Conservation (phyloP, 2,888 invertebrate genomes). For the Leuctra nigra region DNA sequence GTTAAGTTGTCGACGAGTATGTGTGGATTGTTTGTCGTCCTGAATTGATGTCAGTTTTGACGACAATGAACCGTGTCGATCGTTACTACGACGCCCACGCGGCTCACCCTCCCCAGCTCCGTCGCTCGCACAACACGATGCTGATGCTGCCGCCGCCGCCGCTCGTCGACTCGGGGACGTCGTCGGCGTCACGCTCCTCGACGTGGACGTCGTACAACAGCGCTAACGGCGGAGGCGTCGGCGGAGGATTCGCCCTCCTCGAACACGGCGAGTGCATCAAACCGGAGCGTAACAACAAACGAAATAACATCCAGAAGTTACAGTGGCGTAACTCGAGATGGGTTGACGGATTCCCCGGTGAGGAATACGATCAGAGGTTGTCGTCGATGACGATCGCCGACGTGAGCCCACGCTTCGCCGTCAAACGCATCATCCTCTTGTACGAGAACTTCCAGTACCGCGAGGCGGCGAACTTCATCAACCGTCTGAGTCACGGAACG, state of each 20-base stretch:
- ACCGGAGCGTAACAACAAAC: constrained; percentile 54
- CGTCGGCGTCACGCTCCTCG: constrained; percentile 14
- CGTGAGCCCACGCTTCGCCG: constrained; percentile 44
- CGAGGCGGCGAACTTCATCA: constrained; percentile 82
- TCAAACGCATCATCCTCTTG: constrained; percentile 59
- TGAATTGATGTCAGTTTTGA: too few relatives aligned
- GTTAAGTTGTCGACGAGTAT: too few relatives aligned
- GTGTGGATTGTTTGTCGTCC: too few relatives aligned
- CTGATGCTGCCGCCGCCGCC: constrained; percentile 29
- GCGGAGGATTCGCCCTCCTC: constrained; percentile 31
- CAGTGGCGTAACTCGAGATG: constrained; percentile 37
- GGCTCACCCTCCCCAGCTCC: constrained; percentile 26
- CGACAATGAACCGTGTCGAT: constrained; percentile 27
- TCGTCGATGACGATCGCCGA: constrained; percentile 39
- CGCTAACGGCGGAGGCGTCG: not conserved
- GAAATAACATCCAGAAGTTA: constrained; percentile 36
- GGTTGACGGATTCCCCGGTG: constrained; percentile 35
- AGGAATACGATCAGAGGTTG: constrained; percentile 30
- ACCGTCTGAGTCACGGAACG: constrained; percentile 71
- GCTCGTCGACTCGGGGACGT: constrained; percentile 23
- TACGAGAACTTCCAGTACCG: constrained; percentile 84
- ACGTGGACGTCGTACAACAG: constrained; percentile 24
- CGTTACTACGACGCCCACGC: constrained; percentile 22
- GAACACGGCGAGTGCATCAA: constrained; percentile 66
- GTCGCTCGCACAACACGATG: constrained; percentile 25